These are phyloP conservation scores for pig (Sus scrofa) DNA, from an alignment of 2,113 vertebrate genomes.

Conservation along the genomic window T2T-Sscrofa CM000814.6:70231001-70231500, in stretches of 20 bases:
- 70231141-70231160: not conserved
- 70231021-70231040: not conserved
- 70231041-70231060: not conserved
- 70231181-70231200: not conserved
- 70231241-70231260: not conserved
- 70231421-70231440: not conserved
- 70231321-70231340: not conserved
- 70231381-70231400: not conserved
- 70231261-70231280: not conserved
- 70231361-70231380: not conserved
- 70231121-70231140: not conserved
- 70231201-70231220: not conserved
- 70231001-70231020: not conserved
- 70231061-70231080: not conserved
- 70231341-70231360: not conserved
- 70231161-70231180: not conserved
- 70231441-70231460: not conserved
- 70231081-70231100: not conserved
- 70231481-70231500: too few relatives aligned
- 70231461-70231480: not conserved
- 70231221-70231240: not conserved
- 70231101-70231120: not conserved
- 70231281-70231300: not conserved
- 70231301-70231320: not conserved
- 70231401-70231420: not conserved